These are phyloP conservation scores for Campylomormyrus tamandua DNA, from an alignment of 2,113 vertebrate species.

Conservation along the genomic window DNA sequence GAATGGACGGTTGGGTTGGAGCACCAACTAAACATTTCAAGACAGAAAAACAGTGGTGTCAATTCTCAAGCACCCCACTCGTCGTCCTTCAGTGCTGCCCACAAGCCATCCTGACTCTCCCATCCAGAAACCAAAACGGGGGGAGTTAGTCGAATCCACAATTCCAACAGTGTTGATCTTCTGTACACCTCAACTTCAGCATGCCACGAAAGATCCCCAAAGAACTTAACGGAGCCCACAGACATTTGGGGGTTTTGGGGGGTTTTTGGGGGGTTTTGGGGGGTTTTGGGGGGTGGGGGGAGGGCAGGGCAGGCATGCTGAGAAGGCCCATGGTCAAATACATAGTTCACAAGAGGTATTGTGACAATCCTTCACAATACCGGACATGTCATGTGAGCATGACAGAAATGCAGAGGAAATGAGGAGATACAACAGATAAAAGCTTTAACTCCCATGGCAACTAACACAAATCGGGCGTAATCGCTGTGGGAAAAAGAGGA, in stretches of 20 bases:
- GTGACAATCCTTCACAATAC: background rate
- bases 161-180: background rate
- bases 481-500: background rate
- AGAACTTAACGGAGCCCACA: background rate
- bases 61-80: background rate
- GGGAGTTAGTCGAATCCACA: background rate
- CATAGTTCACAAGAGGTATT: background rate
- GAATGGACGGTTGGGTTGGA: background rate
- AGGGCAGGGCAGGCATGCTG: background rate
- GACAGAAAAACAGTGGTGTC: background rate
- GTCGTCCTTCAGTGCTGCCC: background rate
- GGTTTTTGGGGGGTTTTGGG: too few species aligned
- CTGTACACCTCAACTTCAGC: background rate
- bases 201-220: background rate
- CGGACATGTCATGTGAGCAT: background rate
- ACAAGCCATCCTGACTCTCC: background rate
- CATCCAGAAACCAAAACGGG: background rate
- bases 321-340: background rate
- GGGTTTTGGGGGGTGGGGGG: background rate
- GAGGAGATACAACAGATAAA: too few species aligned
- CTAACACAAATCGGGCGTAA: background rate
- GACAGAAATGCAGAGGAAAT: background rate
- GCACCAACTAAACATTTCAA: background rate
- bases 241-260: background rate
- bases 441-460: background rate